phyloP scores from a whole-genome alignment of 2,797 vertebrate genomes.

The Coracias cyanogaster region DNA sequence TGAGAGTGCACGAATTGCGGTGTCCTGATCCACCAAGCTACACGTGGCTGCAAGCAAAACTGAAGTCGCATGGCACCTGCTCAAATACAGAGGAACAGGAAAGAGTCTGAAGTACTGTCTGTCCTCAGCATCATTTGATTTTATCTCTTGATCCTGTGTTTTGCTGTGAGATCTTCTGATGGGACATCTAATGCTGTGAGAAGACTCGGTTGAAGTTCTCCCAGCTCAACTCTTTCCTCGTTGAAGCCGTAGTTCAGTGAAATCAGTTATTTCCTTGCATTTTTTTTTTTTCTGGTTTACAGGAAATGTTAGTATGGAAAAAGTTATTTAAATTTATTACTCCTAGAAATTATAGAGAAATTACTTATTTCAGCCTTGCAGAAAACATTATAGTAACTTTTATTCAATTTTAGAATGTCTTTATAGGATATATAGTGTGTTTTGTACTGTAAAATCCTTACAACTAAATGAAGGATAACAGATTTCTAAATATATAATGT shows the following conservation, averaged over 20 bases:
- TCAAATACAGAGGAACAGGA: neutral
- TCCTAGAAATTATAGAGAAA: neutral
- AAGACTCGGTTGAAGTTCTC: neutral
- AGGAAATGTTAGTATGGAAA: neutral
- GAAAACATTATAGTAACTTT: neutral
- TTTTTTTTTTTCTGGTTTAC: neutral
- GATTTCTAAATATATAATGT: neutral
- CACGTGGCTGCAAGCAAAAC: neutral
- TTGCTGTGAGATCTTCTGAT: accelerated
- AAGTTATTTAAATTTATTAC: neutral
- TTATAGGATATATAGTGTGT: neutral
- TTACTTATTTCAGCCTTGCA: neutral
- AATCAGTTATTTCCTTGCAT: neutral
- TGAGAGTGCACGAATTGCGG: neutral
- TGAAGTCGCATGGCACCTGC: neutral
- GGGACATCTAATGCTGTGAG: accelerated
- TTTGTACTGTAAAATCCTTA: neutral
- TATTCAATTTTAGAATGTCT: neutral
- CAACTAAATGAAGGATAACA: neutral
- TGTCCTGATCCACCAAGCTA: neutral
- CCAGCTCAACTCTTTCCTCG: neutral
- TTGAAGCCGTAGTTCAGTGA: neutral
- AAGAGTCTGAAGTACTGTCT: neutral
- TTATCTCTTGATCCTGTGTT: neutral
- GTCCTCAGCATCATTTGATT: neutral